Evolutionary conservation across 2,113 vertebrate species (phyloP).

Genomic region (Ploceus nigricollis): DNA sequence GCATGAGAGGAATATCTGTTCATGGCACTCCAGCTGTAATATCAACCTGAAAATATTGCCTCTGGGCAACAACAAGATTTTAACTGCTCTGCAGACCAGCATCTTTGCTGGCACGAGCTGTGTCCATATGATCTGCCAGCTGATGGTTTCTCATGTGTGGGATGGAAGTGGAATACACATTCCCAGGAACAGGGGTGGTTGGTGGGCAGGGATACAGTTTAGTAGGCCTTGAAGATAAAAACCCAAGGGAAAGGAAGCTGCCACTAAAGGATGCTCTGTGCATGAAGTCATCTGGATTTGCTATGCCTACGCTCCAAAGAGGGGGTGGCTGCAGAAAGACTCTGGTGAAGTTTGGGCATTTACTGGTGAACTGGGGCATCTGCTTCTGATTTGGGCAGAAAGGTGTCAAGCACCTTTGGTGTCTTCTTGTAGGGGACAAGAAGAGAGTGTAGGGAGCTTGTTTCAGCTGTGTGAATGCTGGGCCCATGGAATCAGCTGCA

Average conservation of each 20-base stretch:
- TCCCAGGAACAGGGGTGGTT: background rate
- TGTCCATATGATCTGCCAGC: background rate
- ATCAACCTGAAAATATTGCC: background rate
- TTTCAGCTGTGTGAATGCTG: background rate
- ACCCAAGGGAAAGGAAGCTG: background rate
- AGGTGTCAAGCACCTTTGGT: background rate
- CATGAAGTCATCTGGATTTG: background rate
- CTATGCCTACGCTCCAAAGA: accelerated
- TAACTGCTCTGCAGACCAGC: background rate
- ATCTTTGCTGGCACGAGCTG: background rate
- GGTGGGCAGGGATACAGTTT: background rate
- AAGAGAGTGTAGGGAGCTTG: background rate
- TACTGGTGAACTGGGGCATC: background rate
- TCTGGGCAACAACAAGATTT: background rate
- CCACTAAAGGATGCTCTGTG: background rate
- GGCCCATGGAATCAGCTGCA: background rate
- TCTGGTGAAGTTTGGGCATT: background rate
- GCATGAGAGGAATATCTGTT: background rate
- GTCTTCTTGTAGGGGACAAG: background rate
- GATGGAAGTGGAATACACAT: background rate
- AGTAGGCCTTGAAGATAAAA: background rate
- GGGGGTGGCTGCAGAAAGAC: background rate
- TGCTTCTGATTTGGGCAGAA: background rate
- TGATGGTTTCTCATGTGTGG: background rate
- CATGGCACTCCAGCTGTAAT: background rate